Conservation (phyloP, 2,113 vertebrate genomes). For the Cephalopholis sonnerati region DNA sequence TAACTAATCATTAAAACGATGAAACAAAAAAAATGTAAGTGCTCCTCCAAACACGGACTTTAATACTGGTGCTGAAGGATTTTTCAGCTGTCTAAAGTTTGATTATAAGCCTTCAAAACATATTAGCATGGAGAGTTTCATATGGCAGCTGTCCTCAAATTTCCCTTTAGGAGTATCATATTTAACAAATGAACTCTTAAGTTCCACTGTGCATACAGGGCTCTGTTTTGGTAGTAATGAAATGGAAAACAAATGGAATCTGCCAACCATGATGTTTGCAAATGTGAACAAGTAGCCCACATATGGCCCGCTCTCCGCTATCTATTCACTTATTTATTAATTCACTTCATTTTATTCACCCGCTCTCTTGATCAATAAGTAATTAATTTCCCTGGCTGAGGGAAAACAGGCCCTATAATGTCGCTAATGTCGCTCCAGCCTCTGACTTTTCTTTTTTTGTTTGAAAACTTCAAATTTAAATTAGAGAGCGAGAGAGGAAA, state of each 20-base stretch:
- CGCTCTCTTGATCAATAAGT: slow-evolving; percentile 83
- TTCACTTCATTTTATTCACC: slow-evolving; percentile 81
- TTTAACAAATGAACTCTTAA: slow-evolving; percentile 26
- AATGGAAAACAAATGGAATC: slow-evolving; percentile 78
- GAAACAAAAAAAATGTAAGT: slow-evolving; percentile 8
- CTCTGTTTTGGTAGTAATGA: slow-evolving; percentile 64
- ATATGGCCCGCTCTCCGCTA: slow-evolving; percentile 65
- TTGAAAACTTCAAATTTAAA: slow-evolving; percentile 66
- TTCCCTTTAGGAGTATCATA: slow-evolving; percentile 15
- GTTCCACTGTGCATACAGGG: not conserved
- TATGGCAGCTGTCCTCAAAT: not conserved
- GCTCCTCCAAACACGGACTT: slow-evolving; percentile 2
- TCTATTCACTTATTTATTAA: slow-evolving; percentile 82
- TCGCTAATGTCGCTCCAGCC: slow-evolving; percentile 65
- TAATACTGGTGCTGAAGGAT: not conserved
- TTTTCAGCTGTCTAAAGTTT: not conserved
- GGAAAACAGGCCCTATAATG: slow-evolving; percentile 72
- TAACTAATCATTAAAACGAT: slow-evolving; percentile 53
- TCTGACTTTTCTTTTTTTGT: slow-evolving; percentile 46
- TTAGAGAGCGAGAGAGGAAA: slow-evolving; percentile 24
- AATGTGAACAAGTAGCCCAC: slow-evolving; percentile 74
- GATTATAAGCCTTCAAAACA: not conserved
- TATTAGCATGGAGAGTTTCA: slow-evolving; percentile 5
- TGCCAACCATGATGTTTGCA: slow-evolving; percentile 77
- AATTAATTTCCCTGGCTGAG: slow-evolving; percentile 82